Base-by-base conservation (phyloP, 2,113 vertebrate genomes). In the Puffinus mauretanicus region DNA sequence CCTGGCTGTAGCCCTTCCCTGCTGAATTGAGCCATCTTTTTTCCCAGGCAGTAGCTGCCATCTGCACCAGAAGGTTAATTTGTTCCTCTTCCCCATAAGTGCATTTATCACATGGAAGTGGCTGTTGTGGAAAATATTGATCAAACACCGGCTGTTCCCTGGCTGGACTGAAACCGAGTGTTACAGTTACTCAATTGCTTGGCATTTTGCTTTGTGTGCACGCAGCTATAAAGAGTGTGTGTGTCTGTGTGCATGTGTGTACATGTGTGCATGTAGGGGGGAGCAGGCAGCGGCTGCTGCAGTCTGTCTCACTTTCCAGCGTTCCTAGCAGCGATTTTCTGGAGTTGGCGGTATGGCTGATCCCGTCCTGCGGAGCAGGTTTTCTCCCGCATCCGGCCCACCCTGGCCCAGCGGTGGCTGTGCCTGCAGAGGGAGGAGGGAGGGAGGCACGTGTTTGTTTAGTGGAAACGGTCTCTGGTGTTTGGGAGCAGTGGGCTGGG, bases 71-170 rank as follows among this genome's bases (percentile, higher is more conserved):
- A 95, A 97, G 97, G 97, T 98, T 98, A 98, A 98, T 98, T 98
- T 98, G 96, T 97, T 97, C 96, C 89, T 97, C 95, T 97, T 97
- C 91, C 91, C 97, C 80, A 62, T 94, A 93, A 97, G 96, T 96
- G 93, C 98, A 98, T 98, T 98, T 97, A 98, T 98, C 98, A 98
- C 93, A 84, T 61, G 92, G 96, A 98, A 98, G 98, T 98, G 97
- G 98, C 95, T 97, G 97, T 91, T 97, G 97, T 97, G 96, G 97
- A 96, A 98, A 98, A 96, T 98, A 98, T 98, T 98, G 98, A 98
- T 98, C 97, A 97, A 97, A 94, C 87, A 87, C 97, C 77, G 95
- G 91, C 96, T 97, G 96, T 94, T 96, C 92, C 96, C 96, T 94
- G 92, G 90, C 98, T 97, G 94, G 96, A 93, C 96, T 93, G 97